Percentiles rank a stretch among this genome's conserved stretches.
phyloP scores from a whole-genome alignment of 2,113 vertebrate species.

The Ctenodactylus gundi region DNA sequence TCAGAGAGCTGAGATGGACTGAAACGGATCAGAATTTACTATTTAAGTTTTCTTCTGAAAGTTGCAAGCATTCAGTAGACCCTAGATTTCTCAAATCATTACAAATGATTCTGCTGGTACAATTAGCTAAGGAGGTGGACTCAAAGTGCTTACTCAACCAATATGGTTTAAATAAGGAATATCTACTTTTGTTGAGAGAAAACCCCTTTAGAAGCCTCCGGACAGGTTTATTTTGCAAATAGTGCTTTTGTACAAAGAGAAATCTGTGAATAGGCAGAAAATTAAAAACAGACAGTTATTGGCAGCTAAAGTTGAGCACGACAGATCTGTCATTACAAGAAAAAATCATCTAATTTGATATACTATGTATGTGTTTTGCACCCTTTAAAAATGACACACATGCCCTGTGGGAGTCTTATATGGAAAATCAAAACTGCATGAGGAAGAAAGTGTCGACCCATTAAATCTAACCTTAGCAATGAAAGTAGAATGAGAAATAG shows the following conservation, averaged over 20 bases:
- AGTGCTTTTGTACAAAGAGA: neutral
- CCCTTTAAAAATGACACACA: neutral
- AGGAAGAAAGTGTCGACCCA: neutral
- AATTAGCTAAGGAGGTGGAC: neutral
- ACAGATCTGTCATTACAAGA: neutral
- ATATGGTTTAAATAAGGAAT: neutral
- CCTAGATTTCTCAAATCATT: neutral
- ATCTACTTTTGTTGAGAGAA: neutral
- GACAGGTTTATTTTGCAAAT: constrained; percentile 20
- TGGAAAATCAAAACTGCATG: neutral
- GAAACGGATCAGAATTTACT: neutral
- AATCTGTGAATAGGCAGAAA: neutral
- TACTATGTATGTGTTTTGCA: neutral
- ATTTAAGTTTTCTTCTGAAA: neutral
- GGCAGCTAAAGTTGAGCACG: neutral
- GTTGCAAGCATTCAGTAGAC: neutral
- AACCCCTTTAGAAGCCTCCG: neutral
- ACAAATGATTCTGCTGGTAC: neutral
- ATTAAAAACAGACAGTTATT: neutral
- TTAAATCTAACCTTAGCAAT: neutral
- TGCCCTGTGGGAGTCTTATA: neutral
- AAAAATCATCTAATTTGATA: neutral
- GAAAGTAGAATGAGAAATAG: neutral
- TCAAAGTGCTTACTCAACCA: neutral
- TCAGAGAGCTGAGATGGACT: neutral